Conservation (phyloP, 2,797 vertebrate species). For the Tiaroga cobitis region DNA sequence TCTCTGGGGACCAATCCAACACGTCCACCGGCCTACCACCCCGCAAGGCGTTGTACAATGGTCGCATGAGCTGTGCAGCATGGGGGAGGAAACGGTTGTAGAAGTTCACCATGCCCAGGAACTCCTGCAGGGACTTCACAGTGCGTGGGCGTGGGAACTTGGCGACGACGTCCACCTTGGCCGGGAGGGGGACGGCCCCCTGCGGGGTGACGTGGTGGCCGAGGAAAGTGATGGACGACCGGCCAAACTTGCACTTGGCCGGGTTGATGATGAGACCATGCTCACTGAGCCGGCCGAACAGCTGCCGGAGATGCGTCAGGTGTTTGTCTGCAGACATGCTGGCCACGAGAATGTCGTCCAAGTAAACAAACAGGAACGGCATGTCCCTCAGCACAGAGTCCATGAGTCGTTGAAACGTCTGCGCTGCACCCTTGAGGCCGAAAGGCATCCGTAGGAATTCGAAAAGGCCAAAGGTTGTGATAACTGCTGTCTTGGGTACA, state of each 20-base stretch:
- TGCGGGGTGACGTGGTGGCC: background rate
- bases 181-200: background rate
- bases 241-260: background rate
- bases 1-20: constrained; percentile 13
- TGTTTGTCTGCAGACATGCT: no score
- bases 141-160: background rate
- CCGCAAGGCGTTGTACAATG: background rate
- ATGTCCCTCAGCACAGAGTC: no score
- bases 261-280: no score
- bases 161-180: background rate
- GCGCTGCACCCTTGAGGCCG: no score
- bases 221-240: background rate
- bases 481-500: background rate
- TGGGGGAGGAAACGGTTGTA: background rate
- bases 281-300: background rate
- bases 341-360: no score
- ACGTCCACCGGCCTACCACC: background rate
- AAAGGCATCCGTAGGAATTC: background rate
- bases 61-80: background rate
- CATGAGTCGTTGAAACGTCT: no score
- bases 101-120: background rate
- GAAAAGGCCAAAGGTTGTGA: background rate
- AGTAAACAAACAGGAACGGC: no score
- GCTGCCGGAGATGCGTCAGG: no score
- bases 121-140: background rate